phyloP scores from a whole-genome alignment of 2,888 invertebrate genomes.

The Drosophila mayaguana region DNA sequence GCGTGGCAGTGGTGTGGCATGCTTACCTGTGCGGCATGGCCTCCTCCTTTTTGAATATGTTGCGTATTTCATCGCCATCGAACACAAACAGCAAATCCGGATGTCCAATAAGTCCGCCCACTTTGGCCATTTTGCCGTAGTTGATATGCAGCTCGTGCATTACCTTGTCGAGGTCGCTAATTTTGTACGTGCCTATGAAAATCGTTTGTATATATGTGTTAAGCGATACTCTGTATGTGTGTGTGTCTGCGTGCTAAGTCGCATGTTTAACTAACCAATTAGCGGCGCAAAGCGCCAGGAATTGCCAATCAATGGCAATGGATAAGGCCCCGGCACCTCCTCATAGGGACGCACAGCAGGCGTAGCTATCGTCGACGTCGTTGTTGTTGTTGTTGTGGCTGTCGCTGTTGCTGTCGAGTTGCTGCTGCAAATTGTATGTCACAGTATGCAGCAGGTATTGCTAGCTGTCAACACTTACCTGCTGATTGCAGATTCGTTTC shows the following conservation, averaged over 20 bases:
- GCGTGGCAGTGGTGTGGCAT: background rate
- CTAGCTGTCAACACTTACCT: conserved; percentile 28
- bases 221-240: background rate
- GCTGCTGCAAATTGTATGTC: conserved; percentile 10
- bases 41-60: conserved; percentile 90
- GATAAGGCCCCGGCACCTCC: conserved; percentile 91
- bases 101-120: conserved; percentile 90
- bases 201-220: conserved; percentile 1
- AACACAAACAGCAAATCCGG: conserved; percentile 91
- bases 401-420: conserved; percentile 5
- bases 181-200: conserved; percentile 86
- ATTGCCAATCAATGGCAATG: conserved; percentile 91
- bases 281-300: conserved; percentile 92
- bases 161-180: conserved; percentile 87
- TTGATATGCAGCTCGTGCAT: conserved; percentile 86
- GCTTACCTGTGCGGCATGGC: conserved; percentile 88
- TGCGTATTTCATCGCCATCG: conserved; percentile 90
- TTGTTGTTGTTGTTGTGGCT: conserved; percentile 20
- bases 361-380: conserved; percentile 19
- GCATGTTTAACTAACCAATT: conserved; percentile 86
- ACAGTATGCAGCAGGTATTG: conserved; percentile 5
- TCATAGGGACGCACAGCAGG: conserved; percentile 86
- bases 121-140: conserved; percentile 88
- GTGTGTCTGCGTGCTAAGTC: background rate
- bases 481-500: conserved; percentile 1